These are phyloP conservation scores for Cardinalis cardinalis DNA, from an alignment of 2,113 vertebrate genomes.

Conservation along the genomic window DNA sequence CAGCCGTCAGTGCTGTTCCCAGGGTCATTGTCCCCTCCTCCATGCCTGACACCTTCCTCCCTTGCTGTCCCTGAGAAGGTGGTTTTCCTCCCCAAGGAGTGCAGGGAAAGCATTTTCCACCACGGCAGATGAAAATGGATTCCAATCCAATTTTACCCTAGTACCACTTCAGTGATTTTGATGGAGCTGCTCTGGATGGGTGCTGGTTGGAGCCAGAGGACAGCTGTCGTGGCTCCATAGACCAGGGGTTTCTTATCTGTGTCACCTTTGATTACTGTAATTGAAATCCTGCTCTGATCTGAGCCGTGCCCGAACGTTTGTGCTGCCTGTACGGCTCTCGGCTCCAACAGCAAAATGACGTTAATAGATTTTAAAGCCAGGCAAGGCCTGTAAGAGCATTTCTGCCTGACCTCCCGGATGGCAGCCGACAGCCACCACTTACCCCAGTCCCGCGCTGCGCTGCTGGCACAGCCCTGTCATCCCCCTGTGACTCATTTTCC, in stretches of 20 bases:
- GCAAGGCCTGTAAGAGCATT: slow-evolving; percentile 9
- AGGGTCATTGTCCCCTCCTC: neutral
- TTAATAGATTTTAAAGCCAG: slow-evolving; percentile 48
- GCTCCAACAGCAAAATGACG: slow-evolving; percentile 13
- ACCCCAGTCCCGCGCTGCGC: neutral
- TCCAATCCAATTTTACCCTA: slow-evolving; percentile 54
- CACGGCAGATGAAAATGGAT: slow-evolving; percentile 16
- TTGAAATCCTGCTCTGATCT: slow-evolving; percentile 64
- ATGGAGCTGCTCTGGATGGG: slow-evolving; percentile 47
- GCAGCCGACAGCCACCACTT: slow-evolving; percentile 9
- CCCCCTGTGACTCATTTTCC: neutral
- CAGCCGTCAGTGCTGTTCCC: neutral
- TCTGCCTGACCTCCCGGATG: slow-evolving; percentile 9
- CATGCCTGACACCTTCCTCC: neutral
- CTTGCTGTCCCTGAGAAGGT: neutral
- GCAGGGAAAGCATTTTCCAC: slow-evolving; percentile 10
- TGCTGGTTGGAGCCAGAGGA: slow-evolving; percentile 52
- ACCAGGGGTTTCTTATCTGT: slow-evolving; percentile 58
- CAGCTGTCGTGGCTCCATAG: slow-evolving; percentile 35
- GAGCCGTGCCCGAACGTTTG: neutral
- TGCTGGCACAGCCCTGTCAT: neutral
- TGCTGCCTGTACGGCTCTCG: slow-evolving; percentile 21
- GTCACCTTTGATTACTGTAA: slow-evolving; percentile 62
- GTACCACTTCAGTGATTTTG: slow-evolving; percentile 57
- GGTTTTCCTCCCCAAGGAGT: neutral